Evolutionary conservation across 2,888 invertebrate species (phyloP).

Genomic region (Caradrina kadenii): DNA sequence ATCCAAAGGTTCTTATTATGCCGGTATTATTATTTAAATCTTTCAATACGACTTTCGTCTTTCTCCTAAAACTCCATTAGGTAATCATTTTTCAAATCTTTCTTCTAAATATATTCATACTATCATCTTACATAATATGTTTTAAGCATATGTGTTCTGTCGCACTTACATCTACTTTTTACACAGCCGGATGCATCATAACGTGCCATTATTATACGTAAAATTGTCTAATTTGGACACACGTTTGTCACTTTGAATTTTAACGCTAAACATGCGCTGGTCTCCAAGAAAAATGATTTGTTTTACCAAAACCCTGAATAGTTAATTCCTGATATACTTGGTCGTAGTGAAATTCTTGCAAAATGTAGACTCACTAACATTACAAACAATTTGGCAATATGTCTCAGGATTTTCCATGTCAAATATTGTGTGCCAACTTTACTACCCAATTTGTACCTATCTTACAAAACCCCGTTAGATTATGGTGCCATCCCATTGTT

Average conservation of each 20-base stretch:
- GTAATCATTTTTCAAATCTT: too few relatives aligned
- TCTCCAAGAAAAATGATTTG: neutral
- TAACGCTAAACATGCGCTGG: neutral
- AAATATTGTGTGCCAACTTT: constrained; percentile 6
- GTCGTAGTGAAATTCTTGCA: neutral
- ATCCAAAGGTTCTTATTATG: too few relatives aligned
- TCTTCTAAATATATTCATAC: too few relatives aligned
- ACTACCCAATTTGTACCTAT: constrained; percentile 2
- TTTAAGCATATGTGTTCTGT: too few relatives aligned
- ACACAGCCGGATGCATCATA: too few relatives aligned
- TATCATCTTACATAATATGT: too few relatives aligned
- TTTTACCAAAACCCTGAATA: neutral
- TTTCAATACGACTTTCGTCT: too few relatives aligned
- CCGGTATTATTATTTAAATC: too few relatives aligned
- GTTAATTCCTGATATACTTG: neutral
- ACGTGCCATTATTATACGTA: too few relatives aligned
- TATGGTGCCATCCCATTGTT: constrained; percentile 38
- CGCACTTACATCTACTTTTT: too few relatives aligned
- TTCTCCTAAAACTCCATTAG: too few relatives aligned
- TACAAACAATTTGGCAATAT: neutral
- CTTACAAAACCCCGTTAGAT: constrained; percentile 35
- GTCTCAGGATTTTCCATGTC: neutral
- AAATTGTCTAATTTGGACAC: neutral
- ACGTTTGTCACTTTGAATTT: neutral
- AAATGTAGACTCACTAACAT: neutral